Evolutionary conservation across 2,888 invertebrate species (phyloP).

Genomic region (Andricus quercusramuli): DNA sequence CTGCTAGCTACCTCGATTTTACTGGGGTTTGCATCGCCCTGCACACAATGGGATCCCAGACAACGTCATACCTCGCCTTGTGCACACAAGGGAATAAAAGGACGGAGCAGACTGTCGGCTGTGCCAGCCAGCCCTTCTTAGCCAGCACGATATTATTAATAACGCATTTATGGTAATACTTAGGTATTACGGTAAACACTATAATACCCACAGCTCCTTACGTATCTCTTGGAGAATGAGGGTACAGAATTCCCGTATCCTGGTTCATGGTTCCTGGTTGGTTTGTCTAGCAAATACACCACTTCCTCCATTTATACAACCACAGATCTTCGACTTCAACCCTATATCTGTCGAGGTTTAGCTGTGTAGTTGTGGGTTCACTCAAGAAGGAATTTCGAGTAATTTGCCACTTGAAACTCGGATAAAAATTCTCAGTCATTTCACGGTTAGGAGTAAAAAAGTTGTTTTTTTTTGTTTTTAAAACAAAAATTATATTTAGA

Average conservation of each 20-base stretch:
- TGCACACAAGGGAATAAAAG: conserved; percentile 44
- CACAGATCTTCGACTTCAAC: conserved; percentile 27
- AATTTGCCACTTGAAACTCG: not conserved
- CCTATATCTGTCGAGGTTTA: conserved; percentile 18
- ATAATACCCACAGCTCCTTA: conserved; percentile 49
- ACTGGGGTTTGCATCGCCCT: conserved; percentile 25
- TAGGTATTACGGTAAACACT: conserved; percentile 61
- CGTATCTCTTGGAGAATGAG: conserved; percentile 27
- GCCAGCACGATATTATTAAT: conserved; percentile 65
- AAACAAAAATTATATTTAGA: too few species aligned
- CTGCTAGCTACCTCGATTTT: conserved; percentile 28
- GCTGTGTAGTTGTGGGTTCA: not conserved
- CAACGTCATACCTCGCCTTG: conserved; percentile 43
- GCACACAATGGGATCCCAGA: conserved; percentile 42
- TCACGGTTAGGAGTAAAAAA: too few species aligned
- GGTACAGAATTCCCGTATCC: conserved; percentile 14
- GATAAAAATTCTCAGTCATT: too few species aligned
- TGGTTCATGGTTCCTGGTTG: not conserved
- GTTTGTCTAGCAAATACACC: conserved; percentile 40
- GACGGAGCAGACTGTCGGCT: conserved; percentile 16
- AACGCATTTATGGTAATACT: conserved; percentile 65
- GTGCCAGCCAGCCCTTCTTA: conserved; percentile 27
- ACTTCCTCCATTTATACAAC: conserved; percentile 19
- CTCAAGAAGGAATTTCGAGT: conserved; percentile 17
- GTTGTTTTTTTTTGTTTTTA: too few species aligned